phyloP scores from a whole-genome alignment of 1,140 invertebrate species.

The Halyomorpha halys region DNA sequence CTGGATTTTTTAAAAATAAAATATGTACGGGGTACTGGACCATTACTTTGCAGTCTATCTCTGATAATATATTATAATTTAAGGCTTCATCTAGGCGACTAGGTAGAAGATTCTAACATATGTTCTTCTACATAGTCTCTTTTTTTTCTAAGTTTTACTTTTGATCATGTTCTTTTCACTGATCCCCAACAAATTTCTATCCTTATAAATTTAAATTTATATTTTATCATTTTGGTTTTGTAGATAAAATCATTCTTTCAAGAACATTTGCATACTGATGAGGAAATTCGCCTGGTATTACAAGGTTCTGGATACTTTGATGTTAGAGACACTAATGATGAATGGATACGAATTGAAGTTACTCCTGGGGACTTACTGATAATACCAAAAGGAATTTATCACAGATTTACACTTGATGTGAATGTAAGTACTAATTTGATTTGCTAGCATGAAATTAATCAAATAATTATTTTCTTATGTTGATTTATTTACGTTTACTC shows the following conservation, averaged over 20 bases:
- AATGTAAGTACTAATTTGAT: conserved; percentile 54
- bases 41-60: too few species aligned
- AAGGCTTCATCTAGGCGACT: too few species aligned
- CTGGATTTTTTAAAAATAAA: too few species aligned
- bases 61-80: too few species aligned
- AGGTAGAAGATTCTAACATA: too few species aligned
- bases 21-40: too few species aligned
- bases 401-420: conserved; percentile 87
- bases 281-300: conserved; percentile 84
- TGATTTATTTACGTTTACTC: conserved; percentile 27
- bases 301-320: conserved; percentile 94
- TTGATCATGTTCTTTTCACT: too few species aligned
- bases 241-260: conserved; percentile 78
- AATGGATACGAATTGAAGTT: conserved; percentile 88
- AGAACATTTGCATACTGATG: conserved; percentile 95
- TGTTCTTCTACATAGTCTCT: too few species aligned
- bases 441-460: background rate
- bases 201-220: too few species aligned
- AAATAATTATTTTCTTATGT: background rate
- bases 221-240: conserved; percentile 20
- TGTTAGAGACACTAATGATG: conserved; percentile 75
- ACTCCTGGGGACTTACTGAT: conserved; percentile 79
- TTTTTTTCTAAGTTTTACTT: too few species aligned
- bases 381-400: conserved; percentile 93
- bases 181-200: too few species aligned